Evolutionary conservation across 1,140 invertebrate species (phyloP).

Genomic region (Dendroctonus valens): DNA sequence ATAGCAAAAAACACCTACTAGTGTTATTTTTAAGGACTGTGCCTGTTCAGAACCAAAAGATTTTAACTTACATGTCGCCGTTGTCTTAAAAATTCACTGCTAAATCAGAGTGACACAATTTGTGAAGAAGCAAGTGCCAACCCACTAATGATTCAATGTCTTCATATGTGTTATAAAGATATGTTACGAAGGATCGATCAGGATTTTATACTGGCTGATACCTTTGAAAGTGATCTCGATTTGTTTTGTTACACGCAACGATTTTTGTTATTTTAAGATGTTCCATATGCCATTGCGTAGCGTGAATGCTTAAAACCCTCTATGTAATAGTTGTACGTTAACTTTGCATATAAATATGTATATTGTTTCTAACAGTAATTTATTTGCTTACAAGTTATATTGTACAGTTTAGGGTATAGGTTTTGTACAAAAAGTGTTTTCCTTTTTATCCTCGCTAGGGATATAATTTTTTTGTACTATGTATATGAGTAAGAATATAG

Average conservation of each 20-base stretch:
- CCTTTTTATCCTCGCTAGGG: constrained; percentile 43
- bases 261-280: constrained; percentile 17
- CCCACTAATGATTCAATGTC: too few species aligned
- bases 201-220: too few species aligned
- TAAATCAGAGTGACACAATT: too few species aligned
- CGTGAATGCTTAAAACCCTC: background rate
- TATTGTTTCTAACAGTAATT: constrained; percentile 46
- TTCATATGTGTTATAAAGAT: too few species aligned
- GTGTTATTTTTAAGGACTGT: constrained; percentile 48
- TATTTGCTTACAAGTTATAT: constrained; percentile 48
- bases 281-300: background rate
- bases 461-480: constrained; percentile 52
- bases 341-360: constrained; percentile 35
- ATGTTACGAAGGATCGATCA: too few species aligned
- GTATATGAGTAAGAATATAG: constrained; percentile 52
- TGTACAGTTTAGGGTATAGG: constrained; percentile 48
- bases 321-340: constrained; percentile 15
- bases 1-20: constrained; percentile 29
- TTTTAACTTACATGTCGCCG: too few species aligned
- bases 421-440: constrained; percentile 50
- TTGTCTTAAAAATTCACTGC: too few species aligned
- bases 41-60: constrained; percentile 39
- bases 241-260: constrained; percentile 24
- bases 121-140: too few species aligned
- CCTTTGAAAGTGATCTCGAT: constrained; percentile 26